phyloP scores from a whole-genome alignment of 2,797 vertebrate genomes.

The Lateolabrax maculatus region DNA sequence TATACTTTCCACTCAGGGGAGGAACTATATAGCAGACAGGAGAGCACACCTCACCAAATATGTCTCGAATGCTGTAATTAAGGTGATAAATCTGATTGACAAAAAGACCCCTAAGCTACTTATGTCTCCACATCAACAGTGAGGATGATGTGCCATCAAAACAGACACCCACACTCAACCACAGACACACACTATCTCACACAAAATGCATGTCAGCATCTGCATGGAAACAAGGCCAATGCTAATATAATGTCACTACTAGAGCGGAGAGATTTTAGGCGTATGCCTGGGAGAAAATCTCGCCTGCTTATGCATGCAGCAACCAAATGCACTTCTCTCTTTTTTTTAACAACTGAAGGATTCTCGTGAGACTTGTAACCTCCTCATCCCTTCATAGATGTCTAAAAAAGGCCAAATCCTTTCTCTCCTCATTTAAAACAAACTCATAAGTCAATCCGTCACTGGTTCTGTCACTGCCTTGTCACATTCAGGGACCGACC shows the following conservation, averaged over 20 bases:
- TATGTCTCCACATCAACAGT: slow-evolving; percentile 61
- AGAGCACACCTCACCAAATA: slow-evolving; percentile 48
- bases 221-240: slow-evolving; percentile 70
- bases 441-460: slow-evolving; percentile 70
- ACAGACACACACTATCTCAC: slow-evolving; percentile 46
- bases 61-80: slow-evolving; percentile 73
- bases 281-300: slow-evolving; percentile 58
- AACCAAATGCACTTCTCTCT: slow-evolving; percentile 41
- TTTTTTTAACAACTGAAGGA: slow-evolving; percentile 45
- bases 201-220: slow-evolving; percentile 55
- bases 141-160: slow-evolving; percentile 63
- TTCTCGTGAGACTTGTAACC: slow-evolving; percentile 54
- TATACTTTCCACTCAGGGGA: slow-evolving; percentile 54
- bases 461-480: slow-evolving; percentile 65
- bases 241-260: slow-evolving; percentile 70
- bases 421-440: slow-evolving; percentile 74
- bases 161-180: slow-evolving; percentile 21
- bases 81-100: slow-evolving; percentile 79
- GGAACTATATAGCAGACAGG: slow-evolving; percentile 59
- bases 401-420: slow-evolving; percentile 43
- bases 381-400: slow-evolving; percentile 54
- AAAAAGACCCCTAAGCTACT: slow-evolving; percentile 74
- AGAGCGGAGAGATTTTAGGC: slow-evolving; percentile 68
- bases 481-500: slow-evolving; percentile 62
- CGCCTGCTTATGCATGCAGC: slow-evolving; percentile 64